Conservation (phyloP, 2,888 invertebrate genomes). For the Aleiodes alternator region DNA sequence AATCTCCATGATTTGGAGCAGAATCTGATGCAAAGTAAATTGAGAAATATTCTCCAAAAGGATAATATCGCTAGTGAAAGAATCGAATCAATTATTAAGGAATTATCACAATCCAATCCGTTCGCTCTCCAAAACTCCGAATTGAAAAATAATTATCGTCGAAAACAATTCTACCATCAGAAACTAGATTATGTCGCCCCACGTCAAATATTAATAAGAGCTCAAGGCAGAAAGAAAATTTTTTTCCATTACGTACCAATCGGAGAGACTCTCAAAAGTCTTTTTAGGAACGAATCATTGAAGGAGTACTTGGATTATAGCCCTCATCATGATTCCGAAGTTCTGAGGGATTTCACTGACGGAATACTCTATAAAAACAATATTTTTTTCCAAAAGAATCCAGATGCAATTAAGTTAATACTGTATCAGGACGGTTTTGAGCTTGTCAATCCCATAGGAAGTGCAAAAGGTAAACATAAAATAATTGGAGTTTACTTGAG, state of each 20-base stretch:
- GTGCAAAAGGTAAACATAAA: slow-evolving; percentile 51
- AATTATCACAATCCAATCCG: not conserved
- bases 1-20: not conserved
- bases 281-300: not conserved
- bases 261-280: not conserved
- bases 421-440: slow-evolving; percentile 54
- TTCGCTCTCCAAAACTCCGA: not conserved
- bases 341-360: not conserved
- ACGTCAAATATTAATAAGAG: not conserved
- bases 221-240: not conserved
- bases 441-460: slow-evolving; percentile 47
- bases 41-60: not conserved
- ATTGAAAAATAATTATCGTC: not conserved
- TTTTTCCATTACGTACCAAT: slow-evolving; percentile 1
- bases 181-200: not conserved
- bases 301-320: not conserved
- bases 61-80: not conserved
- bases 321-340: slow-evolving; percentile 1
- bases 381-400: too few relatives aligned
- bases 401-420: too few relatives aligned
- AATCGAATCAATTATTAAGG: not conserved
- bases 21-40: not conserved
- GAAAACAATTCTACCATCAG: not conserved
- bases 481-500: slow-evolving; percentile 49
- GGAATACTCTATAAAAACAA: too few relatives aligned